Evolutionary conservation across 2,113 vertebrate genomes (phyloP).

Genomic region (Halichoeres trimaculatus): DNA sequence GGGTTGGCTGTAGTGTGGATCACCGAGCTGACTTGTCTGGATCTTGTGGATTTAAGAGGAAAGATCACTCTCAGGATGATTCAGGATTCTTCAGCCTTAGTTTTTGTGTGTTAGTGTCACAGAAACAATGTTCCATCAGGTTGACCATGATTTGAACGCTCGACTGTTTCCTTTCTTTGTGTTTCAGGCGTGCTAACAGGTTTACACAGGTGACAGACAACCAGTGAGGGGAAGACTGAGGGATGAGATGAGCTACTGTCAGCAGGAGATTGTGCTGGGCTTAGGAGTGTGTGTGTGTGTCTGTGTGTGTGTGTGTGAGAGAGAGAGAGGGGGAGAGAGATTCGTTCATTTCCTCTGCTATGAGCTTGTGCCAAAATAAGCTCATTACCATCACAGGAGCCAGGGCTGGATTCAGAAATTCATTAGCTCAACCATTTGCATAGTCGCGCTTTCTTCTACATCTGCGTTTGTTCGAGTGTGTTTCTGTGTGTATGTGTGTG

Average conservation of each 20-base stretch:
- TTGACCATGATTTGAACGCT: background rate
- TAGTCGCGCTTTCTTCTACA: constrained; percentile 50
- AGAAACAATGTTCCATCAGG: background rate
- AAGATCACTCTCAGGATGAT: background rate
- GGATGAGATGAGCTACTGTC: constrained; percentile 65
- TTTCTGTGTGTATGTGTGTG: constrained; percentile 15
- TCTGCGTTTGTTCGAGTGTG: constrained; percentile 29
- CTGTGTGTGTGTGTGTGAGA: constrained; percentile 29
- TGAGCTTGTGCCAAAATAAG: constrained; percentile 78
- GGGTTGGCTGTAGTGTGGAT: too few relatives aligned
- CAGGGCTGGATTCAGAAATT: constrained; percentile 72
- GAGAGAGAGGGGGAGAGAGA: constrained; percentile 13
- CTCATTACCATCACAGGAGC: constrained; percentile 76
- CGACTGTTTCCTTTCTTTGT: background rate
- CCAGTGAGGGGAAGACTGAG: constrained; percentile 39
- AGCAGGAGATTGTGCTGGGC: constrained; percentile 63
- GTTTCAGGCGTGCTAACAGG: constrained; percentile 17
- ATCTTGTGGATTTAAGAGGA: too few relatives aligned
- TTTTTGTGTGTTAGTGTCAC: too few relatives aligned
- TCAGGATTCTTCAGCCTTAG: background rate
- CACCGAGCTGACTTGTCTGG: too few relatives aligned
- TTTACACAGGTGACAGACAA: constrained; percentile 43
- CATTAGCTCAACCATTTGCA: constrained; percentile 73
- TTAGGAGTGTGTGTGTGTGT: constrained; percentile 22
- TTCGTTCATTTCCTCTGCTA: constrained; percentile 54